Percentiles rank a stretch among this genome's conserved stretches.
These are phyloP conservation scores for Digitonthophagus gazella DNA, from an alignment of 2,888 invertebrate species.

Conservation along the genomic window DNA sequence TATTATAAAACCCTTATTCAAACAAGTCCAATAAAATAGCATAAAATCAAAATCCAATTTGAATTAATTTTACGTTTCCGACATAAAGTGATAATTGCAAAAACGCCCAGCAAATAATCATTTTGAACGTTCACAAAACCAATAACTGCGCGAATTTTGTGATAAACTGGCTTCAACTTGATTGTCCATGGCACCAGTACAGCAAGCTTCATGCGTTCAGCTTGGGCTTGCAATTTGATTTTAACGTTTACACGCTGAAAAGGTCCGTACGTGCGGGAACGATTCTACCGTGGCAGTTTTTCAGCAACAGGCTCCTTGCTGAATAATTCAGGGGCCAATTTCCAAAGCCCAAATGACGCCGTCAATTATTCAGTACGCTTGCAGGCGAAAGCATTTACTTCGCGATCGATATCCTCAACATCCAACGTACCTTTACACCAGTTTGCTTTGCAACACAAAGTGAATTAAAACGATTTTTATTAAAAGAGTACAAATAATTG, in stretches of 20 bases:
- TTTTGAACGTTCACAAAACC: too few relatives aligned
- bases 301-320: conserved; percentile 9
- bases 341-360: conserved; percentile 5
- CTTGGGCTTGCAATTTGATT: not conserved
- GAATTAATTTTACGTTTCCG: too few relatives aligned
- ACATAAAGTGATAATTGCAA: too few relatives aligned
- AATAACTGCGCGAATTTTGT: too few relatives aligned
- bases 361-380: not conserved
- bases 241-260: conserved; percentile 5
- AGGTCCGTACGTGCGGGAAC: not conserved
- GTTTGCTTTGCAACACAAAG: not conserved
- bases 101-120: too few relatives aligned
- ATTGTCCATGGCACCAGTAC: too few relatives aligned
- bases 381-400: conserved; percentile 1
- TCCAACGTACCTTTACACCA: not conserved
- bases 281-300: not conserved
- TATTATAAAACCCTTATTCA: too few relatives aligned
- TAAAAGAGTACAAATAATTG: too few relatives aligned
- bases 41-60: too few relatives aligned
- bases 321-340: conserved; percentile 10
- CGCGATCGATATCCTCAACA: conserved; percentile 5
- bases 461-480: not conserved
- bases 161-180: too few relatives aligned
- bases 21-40: too few relatives aligned
- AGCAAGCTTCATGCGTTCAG: too few relatives aligned